Percentiles rank a stretch among this genome's conserved stretches.
Evolutionary conservation across 2,113 vertebrate species (phyloP).

Genomic region (Amia ocellicauda): DNA sequence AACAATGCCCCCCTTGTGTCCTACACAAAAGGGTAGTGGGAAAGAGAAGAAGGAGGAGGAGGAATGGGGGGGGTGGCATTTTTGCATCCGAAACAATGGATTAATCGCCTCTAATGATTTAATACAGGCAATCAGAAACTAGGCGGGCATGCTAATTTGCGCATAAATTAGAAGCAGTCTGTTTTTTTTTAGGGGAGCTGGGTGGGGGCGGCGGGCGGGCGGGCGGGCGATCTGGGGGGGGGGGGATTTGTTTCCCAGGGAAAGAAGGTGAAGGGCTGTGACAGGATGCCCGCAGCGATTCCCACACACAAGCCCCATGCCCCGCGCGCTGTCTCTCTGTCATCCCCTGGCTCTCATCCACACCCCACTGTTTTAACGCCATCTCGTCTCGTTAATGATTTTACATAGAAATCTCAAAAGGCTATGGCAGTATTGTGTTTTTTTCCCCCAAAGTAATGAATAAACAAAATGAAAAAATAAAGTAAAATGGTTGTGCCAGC

Average conservation of each 20-base stretch:
- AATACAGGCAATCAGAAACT: slow-evolving; percentile 61
- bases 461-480: too few species aligned
- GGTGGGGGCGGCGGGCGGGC: neutral
- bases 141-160: slow-evolving; percentile 60
- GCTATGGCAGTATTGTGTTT: too few species aligned
- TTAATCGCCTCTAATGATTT: slow-evolving; percentile 61
- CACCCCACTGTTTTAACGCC: too few species aligned
- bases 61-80: neutral
- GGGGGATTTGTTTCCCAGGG: slow-evolving; percentile 30
- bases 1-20: slow-evolving; percentile 55
- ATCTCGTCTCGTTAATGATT: too few species aligned
- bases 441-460: too few species aligned
- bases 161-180: slow-evolving; percentile 66
- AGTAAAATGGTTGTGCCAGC: neutral
- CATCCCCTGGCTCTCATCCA: slow-evolving; percentile 33
- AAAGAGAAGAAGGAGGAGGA: slow-evolving; percentile 22
- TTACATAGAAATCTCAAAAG: too few species aligned
- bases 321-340: slow-evolving; percentile 38
- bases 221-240: slow-evolving; percentile 15
- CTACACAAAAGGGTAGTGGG: slow-evolving; percentile 28
- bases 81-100: slow-evolving; percentile 59
- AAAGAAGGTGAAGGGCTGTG: slow-evolving; percentile 23
- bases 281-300: slow-evolving; percentile 33
- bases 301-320: slow-evolving; percentile 37
- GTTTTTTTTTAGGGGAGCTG: slow-evolving; percentile 52